Conservation (phyloP, 2,113 vertebrate species). For the Bubalus kerabau region DNA sequence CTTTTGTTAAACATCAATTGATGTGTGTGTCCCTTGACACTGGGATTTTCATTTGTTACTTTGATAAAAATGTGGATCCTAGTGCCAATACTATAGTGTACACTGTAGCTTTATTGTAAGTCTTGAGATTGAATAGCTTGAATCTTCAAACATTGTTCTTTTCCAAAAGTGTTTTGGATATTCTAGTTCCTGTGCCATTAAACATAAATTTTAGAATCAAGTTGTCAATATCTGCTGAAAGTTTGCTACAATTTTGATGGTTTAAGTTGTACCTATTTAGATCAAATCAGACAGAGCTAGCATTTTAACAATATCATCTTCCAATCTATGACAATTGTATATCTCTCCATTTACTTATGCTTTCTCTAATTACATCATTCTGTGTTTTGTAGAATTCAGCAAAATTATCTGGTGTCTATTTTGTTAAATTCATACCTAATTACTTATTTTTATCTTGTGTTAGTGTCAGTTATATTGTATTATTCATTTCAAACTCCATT, state of each 20-base stretch:
- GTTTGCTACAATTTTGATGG: not conserved
- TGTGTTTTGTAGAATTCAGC: not conserved
- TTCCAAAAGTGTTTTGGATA: not conserved
- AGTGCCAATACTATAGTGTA: not conserved
- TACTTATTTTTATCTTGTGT: not conserved
- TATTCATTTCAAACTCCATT: not conserved
- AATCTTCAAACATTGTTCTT: not conserved
- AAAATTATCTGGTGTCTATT: not conserved
- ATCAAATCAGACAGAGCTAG: not conserved
- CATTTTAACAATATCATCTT: not conserved
- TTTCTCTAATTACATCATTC: not conserved
- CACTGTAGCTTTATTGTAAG: not conserved
- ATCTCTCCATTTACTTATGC: not conserved
- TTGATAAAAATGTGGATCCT: not conserved
- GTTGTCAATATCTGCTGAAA: not conserved
- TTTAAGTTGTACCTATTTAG: not conserved
- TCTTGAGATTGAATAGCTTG: not conserved
- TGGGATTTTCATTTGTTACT: not conserved
- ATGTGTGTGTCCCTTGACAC: not conserved
- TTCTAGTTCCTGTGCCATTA: not conserved
- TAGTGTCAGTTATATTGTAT: not conserved
- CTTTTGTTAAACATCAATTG: not conserved
- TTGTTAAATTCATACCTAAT: not conserved
- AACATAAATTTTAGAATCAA: not conserved
- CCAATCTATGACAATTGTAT: not conserved